phyloP scores from a whole-genome alignment of 2,797 vertebrate genomes.

The Rousettus madagascariensis region DNA sequence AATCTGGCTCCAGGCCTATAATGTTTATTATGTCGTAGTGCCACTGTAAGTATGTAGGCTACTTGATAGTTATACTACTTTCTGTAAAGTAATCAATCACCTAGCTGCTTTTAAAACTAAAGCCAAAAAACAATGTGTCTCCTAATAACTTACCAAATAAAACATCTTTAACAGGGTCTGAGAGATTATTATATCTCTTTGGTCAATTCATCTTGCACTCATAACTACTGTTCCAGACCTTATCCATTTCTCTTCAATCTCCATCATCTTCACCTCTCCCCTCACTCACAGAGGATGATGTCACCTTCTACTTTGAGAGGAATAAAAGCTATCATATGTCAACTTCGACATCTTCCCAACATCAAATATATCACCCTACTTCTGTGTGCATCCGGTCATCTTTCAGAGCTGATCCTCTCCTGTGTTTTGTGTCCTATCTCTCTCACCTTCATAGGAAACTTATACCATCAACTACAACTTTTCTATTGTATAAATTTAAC shows the following conservation, averaged over 20 bases:
- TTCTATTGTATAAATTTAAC: neutral
- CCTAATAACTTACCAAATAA: neutral
- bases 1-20: neutral
- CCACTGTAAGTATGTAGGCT: neutral
- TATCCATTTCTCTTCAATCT: neutral
- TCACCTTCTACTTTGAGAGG: neutral
- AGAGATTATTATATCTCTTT: neutral
- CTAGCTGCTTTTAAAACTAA: slow-evolving; percentile 21
- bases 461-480: neutral
- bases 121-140: neutral
- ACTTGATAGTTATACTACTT: neutral
- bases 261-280: neutral
- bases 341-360: neutral
- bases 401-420: neutral
- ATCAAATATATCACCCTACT: neutral
- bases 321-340: neutral
- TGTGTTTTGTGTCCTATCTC: neutral
- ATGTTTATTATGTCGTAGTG: neutral
- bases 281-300: neutral
- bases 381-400: neutral
- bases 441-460: neutral
- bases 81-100: slow-evolving; percentile 9
- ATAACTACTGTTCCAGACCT: neutral
- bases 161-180: neutral
- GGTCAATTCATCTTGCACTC: neutral